Evolutionary conservation across 2,888 invertebrate species (phyloP), one percentile per base, ranked within the genome.

Genomic region (Melipona beecheii): DNA sequence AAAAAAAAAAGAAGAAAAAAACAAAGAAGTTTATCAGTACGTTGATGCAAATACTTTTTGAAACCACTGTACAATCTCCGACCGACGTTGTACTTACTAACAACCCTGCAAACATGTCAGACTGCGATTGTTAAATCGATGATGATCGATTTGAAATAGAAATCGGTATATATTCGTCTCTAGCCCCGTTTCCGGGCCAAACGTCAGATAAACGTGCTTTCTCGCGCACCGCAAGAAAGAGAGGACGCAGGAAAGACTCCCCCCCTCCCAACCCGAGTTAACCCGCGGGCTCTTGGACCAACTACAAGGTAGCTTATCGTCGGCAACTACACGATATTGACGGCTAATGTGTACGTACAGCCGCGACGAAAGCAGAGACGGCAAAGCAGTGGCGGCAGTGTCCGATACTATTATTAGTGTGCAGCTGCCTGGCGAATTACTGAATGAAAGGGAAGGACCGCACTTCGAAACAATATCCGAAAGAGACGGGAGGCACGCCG

Each of bases 401-500:
- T 91, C 87, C 91, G 91, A 88, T 91, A 92, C 92, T 92, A 92
- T 92, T 92, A 92, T 92, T 92, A 92, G 92, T 92, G 91, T 91
- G 92, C 92, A 92, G 92, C 92, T 92, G 92, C 91, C 91, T 85
- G 90, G 90, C 88, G 89, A 92, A 92, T 91, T 92, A 92, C 89
- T 92, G 92, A 92, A 92, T 92, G 92, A 91, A 89, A 91, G 87
- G 89, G 87, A 87, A 90, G 91, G 85, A 87, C 85, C 91, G 90
- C 43, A 43, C 84, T 90, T 90, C 90, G 90, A 91, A 92, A 92
- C 92, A 92, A 92, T 92, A 87, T 86, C 70, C 74, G 83, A 85
- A 84, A 85, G 84, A 88, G 84, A 85, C 81, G 83, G 73, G 81
- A 75, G 64, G 80, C 68, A 75, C 43, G 71, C 73, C 60, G 80